These are phyloP conservation scores for Drosophila takahashii DNA, from an alignment of 1,140 invertebrate species.

Conservation along the genomic window DNA sequence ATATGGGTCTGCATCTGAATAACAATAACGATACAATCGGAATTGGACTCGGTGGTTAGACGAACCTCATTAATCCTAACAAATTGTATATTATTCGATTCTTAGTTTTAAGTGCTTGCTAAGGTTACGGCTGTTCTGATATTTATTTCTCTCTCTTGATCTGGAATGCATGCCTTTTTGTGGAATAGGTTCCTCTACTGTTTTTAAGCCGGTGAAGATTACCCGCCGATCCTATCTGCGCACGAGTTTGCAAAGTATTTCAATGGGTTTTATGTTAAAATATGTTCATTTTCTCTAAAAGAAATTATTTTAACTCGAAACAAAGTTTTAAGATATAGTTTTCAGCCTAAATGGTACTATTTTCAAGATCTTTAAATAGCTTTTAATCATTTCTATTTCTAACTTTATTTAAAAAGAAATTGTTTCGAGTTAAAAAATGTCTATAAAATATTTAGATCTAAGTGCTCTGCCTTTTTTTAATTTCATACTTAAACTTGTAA, in stretches of 20 bases:
- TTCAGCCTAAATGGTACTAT: too few species aligned
- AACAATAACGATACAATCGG: constrained; percentile 79
- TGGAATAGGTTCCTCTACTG: constrained; percentile 53
- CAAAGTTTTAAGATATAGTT: too few species aligned
- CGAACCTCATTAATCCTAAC: constrained; percentile 43
- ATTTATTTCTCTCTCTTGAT: constrained; percentile 17
- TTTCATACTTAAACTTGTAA: not conserved
- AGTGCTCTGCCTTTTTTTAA: not conserved
- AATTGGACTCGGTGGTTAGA: constrained; percentile 77
- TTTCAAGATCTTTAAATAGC: too few species aligned
- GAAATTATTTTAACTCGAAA: not conserved
- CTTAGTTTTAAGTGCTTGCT: constrained; percentile 19
- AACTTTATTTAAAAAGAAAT: too few species aligned
- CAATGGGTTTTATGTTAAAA: not conserved
- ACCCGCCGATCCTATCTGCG: constrained; percentile 79
- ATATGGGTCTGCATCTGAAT: constrained; percentile 82
- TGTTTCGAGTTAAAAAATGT: not conserved
- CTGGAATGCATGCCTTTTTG: constrained; percentile 51
- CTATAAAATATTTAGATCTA: not conserved
- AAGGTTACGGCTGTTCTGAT: constrained; percentile 23
- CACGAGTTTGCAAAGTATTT: constrained; percentile 82
- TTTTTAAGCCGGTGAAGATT: constrained; percentile 70
- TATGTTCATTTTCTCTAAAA: not conserved
- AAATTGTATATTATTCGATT: constrained; percentile 13
- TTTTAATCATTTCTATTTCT: too few species aligned